Conservation (phyloP, 2,797 vertebrate species). For the Mormyrus hasselquistii region DNA sequence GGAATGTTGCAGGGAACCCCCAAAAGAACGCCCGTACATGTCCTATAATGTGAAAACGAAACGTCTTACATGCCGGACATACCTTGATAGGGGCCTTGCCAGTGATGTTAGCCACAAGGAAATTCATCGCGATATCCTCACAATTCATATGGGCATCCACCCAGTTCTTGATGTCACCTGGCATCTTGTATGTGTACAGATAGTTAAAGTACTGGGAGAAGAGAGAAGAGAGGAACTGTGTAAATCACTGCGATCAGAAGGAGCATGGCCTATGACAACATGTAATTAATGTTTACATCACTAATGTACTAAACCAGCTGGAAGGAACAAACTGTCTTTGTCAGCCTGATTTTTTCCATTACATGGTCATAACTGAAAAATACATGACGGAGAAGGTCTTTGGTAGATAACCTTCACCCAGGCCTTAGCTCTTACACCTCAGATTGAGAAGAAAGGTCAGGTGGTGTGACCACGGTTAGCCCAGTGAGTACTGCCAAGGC, state of each 20-base stretch:
- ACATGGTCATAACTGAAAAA: neutral
- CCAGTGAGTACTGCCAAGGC: neutral
- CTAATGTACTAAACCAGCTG: neutral
- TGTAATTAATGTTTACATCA: neutral
- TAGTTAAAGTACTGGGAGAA: constrained; percentile 90
- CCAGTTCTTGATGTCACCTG: constrained; percentile 98
- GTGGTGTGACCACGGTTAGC: neutral
- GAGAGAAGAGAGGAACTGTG: neutral
- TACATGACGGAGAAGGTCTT: neutral
- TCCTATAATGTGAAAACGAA: neutral
- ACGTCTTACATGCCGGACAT: constrained; percentile 13
- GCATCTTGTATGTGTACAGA: constrained; percentile 98
- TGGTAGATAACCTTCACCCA: neutral
- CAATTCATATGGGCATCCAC: constrained; percentile 99
- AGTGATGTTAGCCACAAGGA: constrained; percentile 94
- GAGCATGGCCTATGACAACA: neutral
- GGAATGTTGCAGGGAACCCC: neutral
- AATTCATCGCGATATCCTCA: constrained; percentile 98
- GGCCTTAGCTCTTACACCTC: neutral
- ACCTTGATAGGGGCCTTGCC: constrained; percentile 99
- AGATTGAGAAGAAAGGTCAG: neutral
- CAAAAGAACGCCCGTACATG: no score
- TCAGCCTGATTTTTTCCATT: neutral
- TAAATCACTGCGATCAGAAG: neutral
- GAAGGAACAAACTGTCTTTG: neutral